Percentiles rank a stretch among this genome's conserved stretches.
phyloP scores from a whole-genome alignment of 2,113 vertebrate species.

The Dendrocopos noguchii region DNA sequence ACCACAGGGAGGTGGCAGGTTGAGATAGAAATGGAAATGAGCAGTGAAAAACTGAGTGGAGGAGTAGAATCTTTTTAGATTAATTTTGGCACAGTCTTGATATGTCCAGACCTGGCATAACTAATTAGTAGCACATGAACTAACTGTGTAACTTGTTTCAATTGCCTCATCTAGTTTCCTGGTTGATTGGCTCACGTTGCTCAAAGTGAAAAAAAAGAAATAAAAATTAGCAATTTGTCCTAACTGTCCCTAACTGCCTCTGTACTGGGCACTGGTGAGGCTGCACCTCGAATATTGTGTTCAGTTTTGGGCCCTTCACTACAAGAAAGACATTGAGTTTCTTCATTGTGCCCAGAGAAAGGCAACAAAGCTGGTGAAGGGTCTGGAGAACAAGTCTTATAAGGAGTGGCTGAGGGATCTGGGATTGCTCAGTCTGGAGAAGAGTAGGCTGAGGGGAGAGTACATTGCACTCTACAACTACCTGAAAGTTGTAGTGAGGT shows the following conservation, averaged over 20 bases:
- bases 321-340: too few species aligned
- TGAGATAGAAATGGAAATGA: neutral
- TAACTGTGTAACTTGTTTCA: neutral
- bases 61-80: neutral
- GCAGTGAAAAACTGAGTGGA: neutral
- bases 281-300: too few species aligned
- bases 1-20: neutral
- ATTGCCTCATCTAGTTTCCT: neutral
- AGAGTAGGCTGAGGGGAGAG: too few species aligned
- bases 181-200: neutral
- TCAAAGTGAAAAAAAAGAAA: neutral
- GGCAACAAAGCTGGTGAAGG: too few species aligned
- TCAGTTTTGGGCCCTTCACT: too few species aligned
- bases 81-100: neutral
- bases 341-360: too few species aligned
- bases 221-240: neutral
- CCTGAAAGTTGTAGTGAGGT: too few species aligned
- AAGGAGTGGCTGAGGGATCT: too few species aligned
- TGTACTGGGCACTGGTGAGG: too few species aligned
- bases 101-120: neutral
- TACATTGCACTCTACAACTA: too few species aligned
- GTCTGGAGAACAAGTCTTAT: too few species aligned
- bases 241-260: neutral
- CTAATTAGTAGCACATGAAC: neutral
- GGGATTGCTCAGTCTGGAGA: too few species aligned